Percentiles rank a stretch among this genome's conserved stretches.
phyloP scores from a whole-genome alignment of 2,888 invertebrate genomes.

The Crossocerus cetratus region DNA sequence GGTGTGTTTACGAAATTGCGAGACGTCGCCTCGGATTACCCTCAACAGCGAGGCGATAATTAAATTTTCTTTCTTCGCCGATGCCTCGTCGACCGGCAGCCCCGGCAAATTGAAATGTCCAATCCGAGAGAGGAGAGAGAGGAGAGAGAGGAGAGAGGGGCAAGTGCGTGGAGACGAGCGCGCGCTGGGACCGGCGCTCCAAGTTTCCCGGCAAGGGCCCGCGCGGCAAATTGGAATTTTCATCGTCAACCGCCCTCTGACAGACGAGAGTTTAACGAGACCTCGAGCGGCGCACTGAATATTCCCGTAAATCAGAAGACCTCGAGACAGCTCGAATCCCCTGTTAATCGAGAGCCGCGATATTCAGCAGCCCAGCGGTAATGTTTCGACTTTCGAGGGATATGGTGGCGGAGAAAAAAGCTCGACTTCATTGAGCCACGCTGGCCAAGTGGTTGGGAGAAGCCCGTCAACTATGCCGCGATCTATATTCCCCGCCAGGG shows the following conservation, averaged over 20 bases:
- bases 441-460: not conserved
- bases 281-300: no score
- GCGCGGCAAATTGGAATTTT: no score
- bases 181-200: not conserved
- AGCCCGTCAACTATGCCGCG: not conserved
- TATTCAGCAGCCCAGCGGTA: no score
- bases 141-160: no score
- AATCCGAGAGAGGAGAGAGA: no score
- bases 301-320: no score
- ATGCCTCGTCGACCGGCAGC: constrained; percentile 9
- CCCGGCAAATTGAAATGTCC: constrained; percentile 18
- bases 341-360: no score
- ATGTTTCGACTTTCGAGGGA: not conserved
- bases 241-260: no score
- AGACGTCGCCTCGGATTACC: constrained; percentile 14
- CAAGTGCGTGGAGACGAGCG: not conserved
- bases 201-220: no score
- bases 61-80: constrained; percentile 44
- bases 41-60: constrained; percentile 24
- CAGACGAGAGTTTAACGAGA: no score
- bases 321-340: no score
- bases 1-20: constrained; percentile 21
- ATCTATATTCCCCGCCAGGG: not conserved
- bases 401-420: not conserved
- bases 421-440: not conserved